These are phyloP conservation scores for Brachylomia viminalis DNA, from an alignment of 2,888 invertebrate genomes.

Conservation along the genomic window DNA sequence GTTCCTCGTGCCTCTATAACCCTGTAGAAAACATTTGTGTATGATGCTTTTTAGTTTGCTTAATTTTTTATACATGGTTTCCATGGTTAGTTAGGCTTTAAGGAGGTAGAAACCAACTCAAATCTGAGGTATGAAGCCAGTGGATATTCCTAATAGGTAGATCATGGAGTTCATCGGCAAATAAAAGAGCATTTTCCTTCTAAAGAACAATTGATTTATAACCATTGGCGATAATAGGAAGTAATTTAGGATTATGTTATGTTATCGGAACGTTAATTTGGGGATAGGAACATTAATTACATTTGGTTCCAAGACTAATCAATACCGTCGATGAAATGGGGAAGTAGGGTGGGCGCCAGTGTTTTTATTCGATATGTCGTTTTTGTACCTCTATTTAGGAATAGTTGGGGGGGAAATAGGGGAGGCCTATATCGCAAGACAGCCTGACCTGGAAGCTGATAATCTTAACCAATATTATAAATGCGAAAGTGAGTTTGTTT, in stretches of 20 bases:
- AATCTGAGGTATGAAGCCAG: background rate
- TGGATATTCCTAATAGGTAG: background rate
- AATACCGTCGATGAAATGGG: background rate
- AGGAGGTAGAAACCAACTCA: background rate
- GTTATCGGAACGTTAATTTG: conserved; percentile 19
- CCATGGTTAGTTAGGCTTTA: background rate
- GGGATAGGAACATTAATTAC: conserved; percentile 4
- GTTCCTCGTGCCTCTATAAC: too few species aligned
- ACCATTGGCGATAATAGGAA: conserved; percentile 12
- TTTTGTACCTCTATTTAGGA: background rate
- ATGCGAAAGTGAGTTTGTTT: too few species aligned
- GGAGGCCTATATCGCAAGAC: background rate
- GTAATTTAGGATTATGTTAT: conserved; percentile 37
- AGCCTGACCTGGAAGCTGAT: background rate
- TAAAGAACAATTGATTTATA: conserved; percentile 41
- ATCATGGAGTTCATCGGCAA: background rate
- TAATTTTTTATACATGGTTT: too few species aligned
- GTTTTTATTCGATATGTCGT: background rate
- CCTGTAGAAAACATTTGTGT: too few species aligned
- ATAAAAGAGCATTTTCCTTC: conserved; percentile 37
- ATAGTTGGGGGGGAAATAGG: background rate
- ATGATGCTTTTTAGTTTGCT: too few species aligned
- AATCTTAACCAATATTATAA: too few species aligned
- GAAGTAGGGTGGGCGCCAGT: background rate
- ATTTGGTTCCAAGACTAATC: background rate